phyloP scores from a whole-genome alignment of 2,797 vertebrate species.

The Epinephelus awoara region DNA sequence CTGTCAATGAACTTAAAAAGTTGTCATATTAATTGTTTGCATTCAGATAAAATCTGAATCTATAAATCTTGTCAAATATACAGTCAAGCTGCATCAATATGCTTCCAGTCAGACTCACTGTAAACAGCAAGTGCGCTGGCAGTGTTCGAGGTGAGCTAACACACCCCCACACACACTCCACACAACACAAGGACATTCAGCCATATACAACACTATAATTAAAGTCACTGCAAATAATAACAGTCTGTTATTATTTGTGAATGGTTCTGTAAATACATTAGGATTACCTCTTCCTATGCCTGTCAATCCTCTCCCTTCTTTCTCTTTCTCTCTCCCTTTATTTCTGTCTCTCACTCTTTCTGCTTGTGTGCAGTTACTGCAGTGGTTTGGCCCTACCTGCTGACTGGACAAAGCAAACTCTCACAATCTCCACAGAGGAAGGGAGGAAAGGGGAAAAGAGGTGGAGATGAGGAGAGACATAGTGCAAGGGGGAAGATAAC shows the following conservation, averaged over 20 bases:
- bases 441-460: constrained; percentile 23
- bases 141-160: constrained; percentile 16
- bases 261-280: constrained; percentile 39
- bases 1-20: not conserved
- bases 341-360: constrained; percentile 27
- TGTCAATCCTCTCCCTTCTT: constrained; percentile 28
- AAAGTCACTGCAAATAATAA: constrained; percentile 48
- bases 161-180: constrained; percentile 2
- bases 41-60: not conserved
- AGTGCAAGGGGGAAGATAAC: constrained; percentile 5
- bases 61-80: not conserved
- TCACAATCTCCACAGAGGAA: constrained; percentile 63
- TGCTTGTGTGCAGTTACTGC: constrained; percentile 68
- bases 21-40: too few relatives aligned
- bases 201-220: not conserved
- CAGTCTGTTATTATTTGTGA: constrained; percentile 47
- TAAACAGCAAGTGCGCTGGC: constrained; percentile 11
- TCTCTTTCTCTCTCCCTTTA: not conserved
- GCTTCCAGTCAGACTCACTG: constrained; percentile 2
- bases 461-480: not conserved
- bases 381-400: constrained; percentile 79
- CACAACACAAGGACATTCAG: constrained; percentile 26
- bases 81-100: constrained; percentile 2
- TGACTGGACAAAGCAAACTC: constrained; percentile 85
- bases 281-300: constrained; percentile 43